These are phyloP conservation scores for Melanotaenia maccullochi DNA, from an alignment of 2,797 vertebrate genomes.

Conservation along the genomic window DNA sequence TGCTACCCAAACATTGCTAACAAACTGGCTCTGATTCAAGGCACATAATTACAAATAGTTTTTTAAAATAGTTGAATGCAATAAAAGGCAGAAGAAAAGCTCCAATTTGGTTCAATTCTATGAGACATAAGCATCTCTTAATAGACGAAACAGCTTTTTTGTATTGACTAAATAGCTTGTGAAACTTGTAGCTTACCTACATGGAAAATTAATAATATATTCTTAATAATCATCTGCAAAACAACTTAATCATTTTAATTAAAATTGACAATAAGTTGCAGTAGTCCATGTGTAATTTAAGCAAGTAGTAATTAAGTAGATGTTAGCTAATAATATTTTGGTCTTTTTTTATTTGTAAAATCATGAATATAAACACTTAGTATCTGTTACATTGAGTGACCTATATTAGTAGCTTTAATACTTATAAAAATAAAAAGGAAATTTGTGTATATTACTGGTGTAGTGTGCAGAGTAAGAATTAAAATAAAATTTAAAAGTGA, in stretches of 20 bases:
- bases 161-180: not conserved
- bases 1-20: conserved; percentile 56
- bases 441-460: not conserved
- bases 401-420: not conserved
- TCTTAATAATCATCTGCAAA: not conserved
- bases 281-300: not conserved
- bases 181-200: not conserved
- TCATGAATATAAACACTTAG: not conserved
- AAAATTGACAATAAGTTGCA: not conserved
- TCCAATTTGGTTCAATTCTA: not conserved
- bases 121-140: not conserved
- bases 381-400: not conserved
- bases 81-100: not conserved
- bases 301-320: not conserved
- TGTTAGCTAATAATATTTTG: not conserved
- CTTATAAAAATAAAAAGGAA: not conserved
- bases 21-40: conserved; percentile 75
- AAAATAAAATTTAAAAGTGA: conserved; percentile 5
- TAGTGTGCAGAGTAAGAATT: not conserved
- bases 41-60: conserved; percentile 11
- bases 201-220: not conserved
- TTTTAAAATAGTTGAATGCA: not conserved
- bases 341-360: not conserved
- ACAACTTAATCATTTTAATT: not conserved
- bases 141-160: not conserved